Evolutionary conservation across 2,113 vertebrate genomes (phyloP).

Genomic region (Tapirus terrestris): DNA sequence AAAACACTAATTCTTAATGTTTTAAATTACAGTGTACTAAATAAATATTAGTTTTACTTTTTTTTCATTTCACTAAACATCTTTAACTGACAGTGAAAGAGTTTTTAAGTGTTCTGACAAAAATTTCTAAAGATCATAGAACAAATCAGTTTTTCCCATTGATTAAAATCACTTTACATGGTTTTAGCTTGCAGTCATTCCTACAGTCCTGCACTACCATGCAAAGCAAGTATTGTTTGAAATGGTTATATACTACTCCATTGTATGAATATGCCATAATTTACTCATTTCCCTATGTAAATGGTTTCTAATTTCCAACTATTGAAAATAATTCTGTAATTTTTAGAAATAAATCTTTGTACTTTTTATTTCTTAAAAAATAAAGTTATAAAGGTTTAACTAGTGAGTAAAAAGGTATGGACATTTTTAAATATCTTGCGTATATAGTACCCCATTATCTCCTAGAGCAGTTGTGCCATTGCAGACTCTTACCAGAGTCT

Average conservation of each 20-base stretch:
- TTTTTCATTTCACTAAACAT: background rate
- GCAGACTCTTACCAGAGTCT: background rate
- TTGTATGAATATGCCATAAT: background rate
- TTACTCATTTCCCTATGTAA: background rate
- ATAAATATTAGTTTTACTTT: background rate
- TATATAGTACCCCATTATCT: background rate
- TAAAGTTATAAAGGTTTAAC: background rate
- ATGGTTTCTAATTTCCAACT: background rate
- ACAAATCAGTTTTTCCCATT: background rate
- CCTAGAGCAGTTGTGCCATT: background rate
- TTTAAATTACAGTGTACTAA: background rate
- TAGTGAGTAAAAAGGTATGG: background rate
- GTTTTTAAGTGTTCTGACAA: background rate
- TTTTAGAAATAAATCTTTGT: background rate
- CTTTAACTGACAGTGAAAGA: background rate
- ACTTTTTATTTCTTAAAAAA: background rate
- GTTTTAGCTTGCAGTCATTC: background rate
- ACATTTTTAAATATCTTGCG: background rate
- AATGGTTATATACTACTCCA: background rate
- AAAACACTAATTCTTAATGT: background rate
- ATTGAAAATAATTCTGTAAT: background rate
- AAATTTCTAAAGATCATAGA: background rate
- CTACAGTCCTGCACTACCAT: background rate
- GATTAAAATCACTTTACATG: background rate
- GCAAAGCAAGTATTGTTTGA: background rate